phyloP scores from a whole-genome alignment of 2,888 invertebrate genomes.

The Stenichneumon culpator region DNA sequence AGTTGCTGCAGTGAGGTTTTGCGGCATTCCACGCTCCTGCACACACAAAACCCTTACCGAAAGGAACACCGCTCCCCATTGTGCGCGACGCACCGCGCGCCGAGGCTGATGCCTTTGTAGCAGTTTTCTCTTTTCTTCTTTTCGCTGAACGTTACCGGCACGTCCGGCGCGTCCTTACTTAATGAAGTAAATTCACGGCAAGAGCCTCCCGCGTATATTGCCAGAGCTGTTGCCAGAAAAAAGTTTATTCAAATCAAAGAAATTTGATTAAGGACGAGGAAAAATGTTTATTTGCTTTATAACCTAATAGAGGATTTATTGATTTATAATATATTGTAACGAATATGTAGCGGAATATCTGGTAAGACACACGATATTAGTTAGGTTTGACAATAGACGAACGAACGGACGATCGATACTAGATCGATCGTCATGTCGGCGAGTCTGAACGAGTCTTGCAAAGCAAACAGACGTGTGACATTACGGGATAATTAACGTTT shows the following conservation, averaged over 20 bases:
- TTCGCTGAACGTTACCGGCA: slow-evolving; percentile 2
- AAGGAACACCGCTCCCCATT: slow-evolving; percentile 15
- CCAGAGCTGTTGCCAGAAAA: background rate
- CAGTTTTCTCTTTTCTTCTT: background rate
- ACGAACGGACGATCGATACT: too few relatives aligned
- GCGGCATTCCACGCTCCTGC: slow-evolving; percentile 38
- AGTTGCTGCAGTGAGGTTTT: slow-evolving; percentile 30
- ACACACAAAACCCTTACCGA: background rate
- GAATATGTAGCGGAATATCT: too few relatives aligned
- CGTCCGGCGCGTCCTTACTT: background rate
- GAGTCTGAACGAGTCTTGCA: too few relatives aligned
- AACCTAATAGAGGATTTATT: too few relatives aligned
- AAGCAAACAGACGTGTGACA: too few relatives aligned
- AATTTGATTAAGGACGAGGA: too few relatives aligned
- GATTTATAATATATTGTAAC: background rate
- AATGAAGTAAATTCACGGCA: slow-evolving; percentile 29
- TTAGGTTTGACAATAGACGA: too few relatives aligned
- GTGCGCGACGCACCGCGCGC: background rate
- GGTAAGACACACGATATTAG: too few relatives aligned
- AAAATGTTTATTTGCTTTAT: too few relatives aligned
- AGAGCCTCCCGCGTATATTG: background rate
- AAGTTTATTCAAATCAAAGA: too few relatives aligned
- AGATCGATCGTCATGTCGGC: too few relatives aligned
- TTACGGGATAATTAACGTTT: too few relatives aligned
- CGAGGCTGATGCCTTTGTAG: background rate